Base-by-base conservation (phyloP, 2,797 vertebrate genomes). In the Bryconaethiops microstoma region DNA sequence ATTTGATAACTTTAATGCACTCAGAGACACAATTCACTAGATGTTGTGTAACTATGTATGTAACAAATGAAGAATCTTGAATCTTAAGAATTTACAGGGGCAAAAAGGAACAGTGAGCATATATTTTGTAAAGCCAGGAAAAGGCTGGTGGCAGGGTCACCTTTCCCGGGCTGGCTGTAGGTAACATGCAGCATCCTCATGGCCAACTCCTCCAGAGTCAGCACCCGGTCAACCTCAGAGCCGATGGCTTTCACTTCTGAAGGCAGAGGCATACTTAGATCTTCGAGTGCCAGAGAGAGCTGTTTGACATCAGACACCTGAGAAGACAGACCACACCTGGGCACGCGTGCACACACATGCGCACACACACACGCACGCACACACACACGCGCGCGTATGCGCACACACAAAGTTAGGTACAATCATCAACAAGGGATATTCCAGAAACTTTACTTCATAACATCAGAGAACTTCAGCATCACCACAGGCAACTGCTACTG, bases 231-330 rank as follows among this genome's bases (percentile, higher is more conserved):
- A 0, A 83, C 83, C 88, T 95, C 93, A 0, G 94, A 95, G 65
- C 95, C 96, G n/a, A 98, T 92, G 81, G 95, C 91, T 88, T 97
- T 98, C 87, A 99, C 97, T 88, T 99, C 97, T 5, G 94, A 92
- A 0, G 97, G 97, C 80, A 99, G 94, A 79, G 95, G 95, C 3
- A 96, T 92, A 5, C 93, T 94, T 71, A 95, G 88, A 64, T 94
- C 92, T 29, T 94, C 94, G 21, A 94, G 90, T 2, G 91, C 93
- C 77, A 96, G 93, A 48, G 94, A 94, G 45, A 95, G 90, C 57
- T 93, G 89, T 87, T 94, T 95, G 72, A 90, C 83, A 29, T 95
- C 95, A 42, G 92, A 90, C 71, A 92, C 88, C 72, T 92, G 94
- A 76, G 92, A 80, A 4, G 96, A 94, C 83, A 95, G 89, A 19